Conservation (phyloP, 2,113 vertebrate genomes). For the Ptychochromis oligacanthus region DNA sequence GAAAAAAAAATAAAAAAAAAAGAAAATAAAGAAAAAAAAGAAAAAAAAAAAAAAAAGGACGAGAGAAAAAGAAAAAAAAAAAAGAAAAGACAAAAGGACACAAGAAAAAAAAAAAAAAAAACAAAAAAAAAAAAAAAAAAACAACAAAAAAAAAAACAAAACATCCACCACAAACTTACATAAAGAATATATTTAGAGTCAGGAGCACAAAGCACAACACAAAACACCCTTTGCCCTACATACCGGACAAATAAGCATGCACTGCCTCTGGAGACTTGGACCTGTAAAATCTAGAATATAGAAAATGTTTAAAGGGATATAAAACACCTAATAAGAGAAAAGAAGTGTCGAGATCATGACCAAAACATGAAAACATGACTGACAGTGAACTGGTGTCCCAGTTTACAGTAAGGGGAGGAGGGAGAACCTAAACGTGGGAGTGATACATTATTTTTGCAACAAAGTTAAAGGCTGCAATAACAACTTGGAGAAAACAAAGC, state of each 20-base stretch:
- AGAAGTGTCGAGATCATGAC: neutral
- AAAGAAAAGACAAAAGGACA: too few relatives aligned
- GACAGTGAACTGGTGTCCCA: neutral
- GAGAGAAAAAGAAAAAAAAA: too few relatives aligned
- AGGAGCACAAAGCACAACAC: neutral
- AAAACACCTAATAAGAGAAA: constrained; percentile 3
- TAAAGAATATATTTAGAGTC: neutral
- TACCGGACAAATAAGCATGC: neutral
- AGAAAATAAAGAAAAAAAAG: too few relatives aligned
- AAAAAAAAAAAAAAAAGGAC: too few relatives aligned
- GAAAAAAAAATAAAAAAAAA: too few relatives aligned
- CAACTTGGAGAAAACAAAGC: neutral
- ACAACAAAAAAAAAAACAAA: too few relatives aligned
- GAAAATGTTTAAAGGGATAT: neutral
- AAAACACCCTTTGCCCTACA: neutral
- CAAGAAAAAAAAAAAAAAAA: too few relatives aligned
- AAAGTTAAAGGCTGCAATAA: neutral
- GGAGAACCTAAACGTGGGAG: neutral
- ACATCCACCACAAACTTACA: neutral
- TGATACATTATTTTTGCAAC: constrained; percentile 8
- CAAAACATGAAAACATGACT: neutral
- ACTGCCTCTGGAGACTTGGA: neutral
- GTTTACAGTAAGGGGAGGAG: fast-evolving
- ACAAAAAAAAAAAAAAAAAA: too few relatives aligned
- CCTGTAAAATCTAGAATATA: neutral